phyloP scores from a whole-genome alignment of 2,113 vertebrate genomes.

The Murina feae region DNA sequence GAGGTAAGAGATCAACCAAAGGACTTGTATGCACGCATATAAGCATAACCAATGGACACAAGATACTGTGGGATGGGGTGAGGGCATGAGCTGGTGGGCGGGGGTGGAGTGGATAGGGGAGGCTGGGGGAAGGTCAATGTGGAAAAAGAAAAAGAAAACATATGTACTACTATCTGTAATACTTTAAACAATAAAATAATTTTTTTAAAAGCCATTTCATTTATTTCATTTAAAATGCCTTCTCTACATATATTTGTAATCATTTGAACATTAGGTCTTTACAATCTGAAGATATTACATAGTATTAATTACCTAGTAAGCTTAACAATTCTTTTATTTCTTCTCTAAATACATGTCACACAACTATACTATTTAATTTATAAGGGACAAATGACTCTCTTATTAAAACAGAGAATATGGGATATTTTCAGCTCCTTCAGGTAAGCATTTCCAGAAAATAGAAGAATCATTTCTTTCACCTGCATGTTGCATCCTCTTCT shows the following conservation, averaged over 20 bases:
- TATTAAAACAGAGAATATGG: not conserved
- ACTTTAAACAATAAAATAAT: too few species aligned
- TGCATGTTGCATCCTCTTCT: not conserved
- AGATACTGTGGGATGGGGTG: too few species aligned
- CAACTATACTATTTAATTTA: not conserved
- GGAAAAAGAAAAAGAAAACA: too few species aligned
- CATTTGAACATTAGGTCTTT: not conserved
- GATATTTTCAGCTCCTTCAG: not conserved
- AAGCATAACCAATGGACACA: too few species aligned
- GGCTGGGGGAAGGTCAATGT: too few species aligned
- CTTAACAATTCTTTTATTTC: constrained; percentile 37
- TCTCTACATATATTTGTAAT: not conserved
- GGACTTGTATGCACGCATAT: too few species aligned
- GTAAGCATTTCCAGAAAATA: not conserved
- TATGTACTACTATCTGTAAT: too few species aligned
- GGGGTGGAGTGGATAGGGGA: too few species aligned
- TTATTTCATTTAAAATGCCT: not conserved
- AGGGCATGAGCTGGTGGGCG: too few species aligned
- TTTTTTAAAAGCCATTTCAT: not conserved
- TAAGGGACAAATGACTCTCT: not conserved
- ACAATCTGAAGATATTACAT: not conserved
- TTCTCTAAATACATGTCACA: constrained; percentile 51
- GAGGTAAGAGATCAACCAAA: too few species aligned
- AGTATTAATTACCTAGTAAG: not conserved
- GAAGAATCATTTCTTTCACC: not conserved